These are phyloP conservation scores for Urocolius indicus DNA, from an alignment of 2,113 vertebrate genomes.

Conservation along the genomic window DNA sequence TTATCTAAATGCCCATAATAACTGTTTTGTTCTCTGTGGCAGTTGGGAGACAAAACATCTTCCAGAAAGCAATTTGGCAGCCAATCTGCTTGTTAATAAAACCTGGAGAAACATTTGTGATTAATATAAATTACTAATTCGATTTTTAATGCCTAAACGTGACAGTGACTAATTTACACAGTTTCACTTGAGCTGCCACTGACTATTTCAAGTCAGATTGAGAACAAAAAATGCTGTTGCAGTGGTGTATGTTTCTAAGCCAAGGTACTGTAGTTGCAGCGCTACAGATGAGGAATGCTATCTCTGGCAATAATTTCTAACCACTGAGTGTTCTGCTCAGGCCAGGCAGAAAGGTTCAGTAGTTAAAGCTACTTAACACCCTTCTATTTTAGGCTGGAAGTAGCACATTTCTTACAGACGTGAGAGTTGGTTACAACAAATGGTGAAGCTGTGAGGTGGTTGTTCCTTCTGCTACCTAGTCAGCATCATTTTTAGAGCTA, in stretches of 20 bases:
- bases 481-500: fast-evolving
- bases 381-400: fast-evolving
- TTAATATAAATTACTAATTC: constrained; percentile 82
- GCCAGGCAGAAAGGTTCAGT: not conserved
- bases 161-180: constrained; percentile 75
- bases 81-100: constrained; percentile 78
- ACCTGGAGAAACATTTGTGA: constrained; percentile 78
- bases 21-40: constrained; percentile 73
- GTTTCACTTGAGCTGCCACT: constrained; percentile 63
- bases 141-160: constrained; percentile 73
- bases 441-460: not conserved
- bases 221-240: not conserved
- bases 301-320: not conserved
- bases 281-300: not conserved
- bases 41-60: constrained; percentile 63
- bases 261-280: not conserved
- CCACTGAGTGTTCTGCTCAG: not conserved
- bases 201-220: constrained; percentile 50
- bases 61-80: constrained; percentile 79
- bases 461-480: not conserved
- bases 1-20: constrained; percentile 83
- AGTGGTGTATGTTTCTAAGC: not conserved
- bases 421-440: not conserved
- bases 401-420: not conserved
- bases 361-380: not conserved